Evolutionary conservation across 2,113 vertebrate species (phyloP), one percentile per base, ranked within the genome.

Genomic region (Tympanuchus pallidicinctus): DNA sequence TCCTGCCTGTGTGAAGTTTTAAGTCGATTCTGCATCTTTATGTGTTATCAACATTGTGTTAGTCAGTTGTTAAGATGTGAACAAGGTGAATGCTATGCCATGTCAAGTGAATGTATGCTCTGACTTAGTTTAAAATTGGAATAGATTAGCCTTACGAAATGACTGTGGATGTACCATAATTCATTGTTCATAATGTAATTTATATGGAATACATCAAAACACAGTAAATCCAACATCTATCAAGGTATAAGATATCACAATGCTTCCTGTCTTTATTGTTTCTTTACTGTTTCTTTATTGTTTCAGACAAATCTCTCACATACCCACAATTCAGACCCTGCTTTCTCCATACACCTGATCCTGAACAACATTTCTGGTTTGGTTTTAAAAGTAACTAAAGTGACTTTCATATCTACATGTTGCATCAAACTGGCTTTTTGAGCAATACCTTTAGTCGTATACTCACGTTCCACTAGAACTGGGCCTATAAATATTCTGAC

Each of bases 181-280:
- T 71, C 70, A 76, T n/a, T 73, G 47, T 63, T 52, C 72, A 77
- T 21, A 76, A 76, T 34, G 25, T 18, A 20, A 59, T 32, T 77
- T 93, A 69, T 69, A 74, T 73, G 75, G 47, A 94, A 66, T 70
- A 89, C 43, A 61, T 38, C 77, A 86, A 95, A 91, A 76, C 43
- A 17, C 4, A 59, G 34, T 25, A 83, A 43, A 94, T 42, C 84
- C 42, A 27, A 61, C 47, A 19, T 52, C n/a, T 48, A 36, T 17
- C 30, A 43, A 82, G 32, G 15, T 61, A 32, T 61, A 65, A 82
- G 28, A 34, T 75, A 12, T 36, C 4, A 0, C 60, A 48, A 24
- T 54, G 24, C 74, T 74, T 90, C 88, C 61, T 70, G 42, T 20
- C 54, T 25, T 64, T 89, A 80, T 57, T 87, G 59, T 85, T 95